These are phyloP conservation scores for Patagioenas fasciata DNA, from an alignment of 2,113 vertebrate species.

Conservation along the genomic window DNA sequence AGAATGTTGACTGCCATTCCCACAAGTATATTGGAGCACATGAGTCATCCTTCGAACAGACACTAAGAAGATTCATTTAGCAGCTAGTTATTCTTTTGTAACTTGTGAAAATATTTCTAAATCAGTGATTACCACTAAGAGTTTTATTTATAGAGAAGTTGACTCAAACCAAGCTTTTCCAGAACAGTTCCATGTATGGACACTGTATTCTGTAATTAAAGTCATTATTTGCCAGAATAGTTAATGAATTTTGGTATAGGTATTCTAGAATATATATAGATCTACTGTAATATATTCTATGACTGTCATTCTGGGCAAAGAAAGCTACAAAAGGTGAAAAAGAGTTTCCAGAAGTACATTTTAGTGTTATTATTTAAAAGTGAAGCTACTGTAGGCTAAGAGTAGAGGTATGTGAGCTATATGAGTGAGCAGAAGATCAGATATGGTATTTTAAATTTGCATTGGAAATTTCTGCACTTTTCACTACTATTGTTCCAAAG, in stretches of 20 bases:
- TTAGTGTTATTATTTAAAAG: not conserved
- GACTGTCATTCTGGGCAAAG: not conserved
- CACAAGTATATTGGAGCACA: not conserved
- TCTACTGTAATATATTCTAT: not conserved
- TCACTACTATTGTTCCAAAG: slow-evolving; percentile 3
- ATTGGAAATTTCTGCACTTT: not conserved
- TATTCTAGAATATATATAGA: not conserved
- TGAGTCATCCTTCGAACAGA: slow-evolving; percentile 45
- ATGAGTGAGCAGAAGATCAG: not conserved
- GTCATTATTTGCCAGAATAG: not conserved
- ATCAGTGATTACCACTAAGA: not conserved
- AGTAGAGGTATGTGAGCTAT: not conserved
- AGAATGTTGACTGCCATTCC: not conserved
- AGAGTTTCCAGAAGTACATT: not conserved
- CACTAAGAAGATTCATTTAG: slow-evolving; percentile 40
- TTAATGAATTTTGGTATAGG: not conserved
- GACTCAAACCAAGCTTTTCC: not conserved
- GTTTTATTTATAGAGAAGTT: not conserved
- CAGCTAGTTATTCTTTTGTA: slow-evolving; percentile 31
- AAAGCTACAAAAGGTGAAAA: not conserved
- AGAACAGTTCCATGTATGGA: not conserved
- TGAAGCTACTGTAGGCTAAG: not conserved
- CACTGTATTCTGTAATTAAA: not conserved
- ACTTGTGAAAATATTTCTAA: slow-evolving; percentile 45
- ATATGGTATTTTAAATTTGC: not conserved